Conservation (phyloP, 2,888 invertebrate genomes). For the Luperina nickerlii region DNA sequence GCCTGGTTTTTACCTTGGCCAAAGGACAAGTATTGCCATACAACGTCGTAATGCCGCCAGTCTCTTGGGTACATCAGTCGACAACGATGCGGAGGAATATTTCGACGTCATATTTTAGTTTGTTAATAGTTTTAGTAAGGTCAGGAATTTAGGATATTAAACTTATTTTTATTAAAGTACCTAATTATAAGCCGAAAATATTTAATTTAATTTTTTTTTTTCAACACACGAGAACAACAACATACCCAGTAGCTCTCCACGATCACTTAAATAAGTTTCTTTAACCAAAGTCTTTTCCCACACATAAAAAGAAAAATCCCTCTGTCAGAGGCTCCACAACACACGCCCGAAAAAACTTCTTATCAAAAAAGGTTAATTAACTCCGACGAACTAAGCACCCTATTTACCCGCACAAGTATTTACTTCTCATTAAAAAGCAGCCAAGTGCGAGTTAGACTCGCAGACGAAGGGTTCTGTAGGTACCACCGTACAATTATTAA, state of each 20-base stretch:
- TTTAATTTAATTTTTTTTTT: no score
- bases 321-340: neutral
- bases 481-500: neutral
- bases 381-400: slow-evolving; percentile 21
- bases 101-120: no score
- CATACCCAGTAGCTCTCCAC: neutral
- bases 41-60: no score
- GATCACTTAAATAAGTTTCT: neutral
- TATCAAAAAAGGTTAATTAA: slow-evolving; percentile 49
- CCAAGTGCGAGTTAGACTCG: neutral
- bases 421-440: slow-evolving; percentile 32
- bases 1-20: no score
- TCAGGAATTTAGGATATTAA: no score
- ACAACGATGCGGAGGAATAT: no score
- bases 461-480: neutral
- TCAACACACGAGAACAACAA: neutral
- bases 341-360: slow-evolving; percentile 26
- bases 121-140: no score
- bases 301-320: neutral
- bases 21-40: no score
- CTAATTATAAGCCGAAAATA: neutral
- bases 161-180: no score
- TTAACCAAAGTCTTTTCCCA: neutral
- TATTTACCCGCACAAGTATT: slow-evolving; percentile 33
- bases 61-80: no score